A percentile compares a stretch with the other conserved stretches of the same genome.
phyloP scores from a whole-genome alignment of 2,797 vertebrate genomes.

The Staurois parvus region DNA sequence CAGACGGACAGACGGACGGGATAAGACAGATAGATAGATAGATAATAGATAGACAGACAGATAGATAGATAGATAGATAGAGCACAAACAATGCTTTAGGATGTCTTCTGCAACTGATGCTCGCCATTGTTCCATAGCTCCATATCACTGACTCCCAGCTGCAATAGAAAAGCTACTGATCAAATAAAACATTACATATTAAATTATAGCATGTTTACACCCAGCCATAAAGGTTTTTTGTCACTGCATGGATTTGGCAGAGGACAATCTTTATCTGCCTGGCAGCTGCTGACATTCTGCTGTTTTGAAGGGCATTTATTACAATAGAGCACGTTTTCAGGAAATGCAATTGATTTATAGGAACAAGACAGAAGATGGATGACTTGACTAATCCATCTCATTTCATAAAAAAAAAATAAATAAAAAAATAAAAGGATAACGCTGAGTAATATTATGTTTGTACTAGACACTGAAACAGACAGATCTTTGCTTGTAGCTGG shows the following conservation, averaged over 20 bases:
- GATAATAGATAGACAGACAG: background rate
- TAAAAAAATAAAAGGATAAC: slow-evolving; percentile 30
- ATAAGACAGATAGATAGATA: background rate
- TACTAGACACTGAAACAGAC: slow-evolving; percentile 26
- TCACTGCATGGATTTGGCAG: slow-evolving; percentile 36
- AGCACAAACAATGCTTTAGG: no score
- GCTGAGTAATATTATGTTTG: slow-evolving; percentile 28
- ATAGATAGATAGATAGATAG: background rate
- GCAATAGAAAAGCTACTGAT: slow-evolving; percentile 16
- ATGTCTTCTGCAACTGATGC: background rate
- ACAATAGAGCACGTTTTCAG: slow-evolving; percentile 51
- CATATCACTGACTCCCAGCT: slow-evolving; percentile 38
- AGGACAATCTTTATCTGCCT: slow-evolving; percentile 25
- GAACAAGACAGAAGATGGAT: slow-evolving; percentile 57
- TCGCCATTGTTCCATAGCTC: background rate
- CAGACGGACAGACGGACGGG: background rate
- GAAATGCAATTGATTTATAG: slow-evolving; percentile 55
- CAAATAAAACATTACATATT: slow-evolving; percentile 40
- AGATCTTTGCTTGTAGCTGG: background rate
- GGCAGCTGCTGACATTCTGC: slow-evolving; percentile 67
- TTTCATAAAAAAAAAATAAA: slow-evolving; percentile 36
- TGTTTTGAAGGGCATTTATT: slow-evolving; percentile 69
- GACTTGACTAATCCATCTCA: slow-evolving; percentile 42
- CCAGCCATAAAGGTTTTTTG: slow-evolving; percentile 46
- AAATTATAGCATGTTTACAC: slow-evolving; percentile 57